Evolutionary conservation across 1,140 invertebrate species (phyloP).

Genomic region (Harlomillsia oculata): DNA sequence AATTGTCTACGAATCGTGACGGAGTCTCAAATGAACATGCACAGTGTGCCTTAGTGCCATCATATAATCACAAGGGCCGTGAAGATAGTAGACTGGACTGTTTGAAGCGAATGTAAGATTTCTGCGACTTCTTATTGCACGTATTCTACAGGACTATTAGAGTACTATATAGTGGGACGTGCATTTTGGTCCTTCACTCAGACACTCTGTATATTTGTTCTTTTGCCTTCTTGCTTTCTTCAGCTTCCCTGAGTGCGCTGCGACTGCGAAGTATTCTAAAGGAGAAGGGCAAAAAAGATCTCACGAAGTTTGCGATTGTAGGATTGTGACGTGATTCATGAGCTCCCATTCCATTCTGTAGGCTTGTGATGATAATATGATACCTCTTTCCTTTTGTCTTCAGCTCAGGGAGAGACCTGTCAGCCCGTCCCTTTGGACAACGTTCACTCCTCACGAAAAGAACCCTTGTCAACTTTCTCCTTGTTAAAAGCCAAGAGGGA

Average conservation of each 20-base stretch:
- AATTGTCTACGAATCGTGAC: slow-evolving; percentile 15
- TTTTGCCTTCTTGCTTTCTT: not conserved
- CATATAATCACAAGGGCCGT: too few relatives aligned
- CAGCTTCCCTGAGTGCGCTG: not conserved
- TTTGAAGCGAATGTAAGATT: too few relatives aligned
- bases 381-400: slow-evolving; percentile 14
- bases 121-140: too few relatives aligned
- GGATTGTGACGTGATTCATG: slow-evolving; percentile 32
- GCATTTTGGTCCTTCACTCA: too few relatives aligned
- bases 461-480: slow-evolving; percentile 1
- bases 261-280: slow-evolving; percentile 1
- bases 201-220: too few relatives aligned
- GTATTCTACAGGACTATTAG: too few relatives aligned
- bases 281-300: not conserved
- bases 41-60: too few relatives aligned
- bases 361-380: slow-evolving; percentile 30
- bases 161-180: too few relatives aligned
- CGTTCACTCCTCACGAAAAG: not conserved
- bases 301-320: slow-evolving; percentile 14
- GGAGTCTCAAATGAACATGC: too few relatives aligned
- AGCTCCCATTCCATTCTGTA: slow-evolving; percentile 26
- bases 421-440: too few relatives aligned
- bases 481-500: slow-evolving; percentile 1
- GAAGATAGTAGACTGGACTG: too few relatives aligned
- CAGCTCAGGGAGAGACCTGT: not conserved